Conservation (phyloP, 2,888 invertebrate species). For the Synanthedon myopaeformis region DNA sequence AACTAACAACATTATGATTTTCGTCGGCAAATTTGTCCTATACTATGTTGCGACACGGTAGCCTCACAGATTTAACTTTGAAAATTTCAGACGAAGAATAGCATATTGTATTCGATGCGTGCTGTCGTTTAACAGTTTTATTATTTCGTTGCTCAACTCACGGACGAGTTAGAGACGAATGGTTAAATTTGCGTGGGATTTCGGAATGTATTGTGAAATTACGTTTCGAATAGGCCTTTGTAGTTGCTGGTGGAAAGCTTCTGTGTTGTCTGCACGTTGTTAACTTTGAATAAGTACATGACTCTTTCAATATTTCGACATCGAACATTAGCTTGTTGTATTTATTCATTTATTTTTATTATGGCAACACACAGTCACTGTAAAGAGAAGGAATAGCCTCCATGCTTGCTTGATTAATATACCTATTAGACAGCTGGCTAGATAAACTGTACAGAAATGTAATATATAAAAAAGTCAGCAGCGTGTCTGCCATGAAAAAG, state of each 20-base stretch:
- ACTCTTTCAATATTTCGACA: too few relatives aligned
- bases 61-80: conserved; percentile 54
- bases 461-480: too few relatives aligned
- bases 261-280: not conserved
- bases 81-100: conserved; percentile 58
- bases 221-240: conserved; percentile 23
- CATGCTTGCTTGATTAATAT: too few relatives aligned
- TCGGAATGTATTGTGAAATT: conserved; percentile 13
- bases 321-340: too few relatives aligned
- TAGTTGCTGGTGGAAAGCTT: conserved; percentile 2
- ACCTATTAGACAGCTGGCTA: too few relatives aligned
- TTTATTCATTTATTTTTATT: too few relatives aligned
- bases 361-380: too few relatives aligned
- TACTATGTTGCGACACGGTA: conserved; percentile 63
- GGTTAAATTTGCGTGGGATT: conserved; percentile 32
- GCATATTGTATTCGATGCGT: conserved; percentile 54
- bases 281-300: not conserved
- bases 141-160: conserved; percentile 32
- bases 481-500: too few relatives aligned
- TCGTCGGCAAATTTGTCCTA: conserved; percentile 1
- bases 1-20: not conserved
- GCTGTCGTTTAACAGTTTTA: conserved; percentile 34
- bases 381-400: too few relatives aligned
- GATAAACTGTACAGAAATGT: too few relatives aligned
- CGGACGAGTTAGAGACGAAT: conserved; percentile 20